Percentiles rank a stretch among this genome's conserved stretches.
phyloP scores from a whole-genome alignment of 2,113 vertebrate genomes.

The Pavo muticus region DNA sequence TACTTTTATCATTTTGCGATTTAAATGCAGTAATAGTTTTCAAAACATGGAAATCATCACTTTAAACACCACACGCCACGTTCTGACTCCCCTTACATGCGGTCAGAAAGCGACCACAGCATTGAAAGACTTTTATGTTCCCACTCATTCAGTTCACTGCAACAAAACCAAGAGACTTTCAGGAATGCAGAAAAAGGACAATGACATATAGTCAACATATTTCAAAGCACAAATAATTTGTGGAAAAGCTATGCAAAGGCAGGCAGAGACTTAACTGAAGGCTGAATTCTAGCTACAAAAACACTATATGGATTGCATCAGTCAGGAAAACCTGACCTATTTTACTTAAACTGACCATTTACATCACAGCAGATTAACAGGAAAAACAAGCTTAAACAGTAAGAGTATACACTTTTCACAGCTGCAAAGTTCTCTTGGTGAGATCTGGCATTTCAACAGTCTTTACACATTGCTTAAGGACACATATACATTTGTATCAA shows the following conservation, averaged over 20 bases:
- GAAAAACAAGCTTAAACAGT: conserved; percentile 28
- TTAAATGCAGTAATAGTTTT: neutral
- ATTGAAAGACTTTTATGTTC: neutral
- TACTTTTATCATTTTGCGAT: neutral
- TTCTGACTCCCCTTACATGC: neutral
- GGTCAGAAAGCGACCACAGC: neutral
- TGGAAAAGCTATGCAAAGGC: neutral
- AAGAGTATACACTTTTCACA: neutral
- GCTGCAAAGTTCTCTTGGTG: conserved; percentile 25
- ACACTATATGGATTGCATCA: neutral
- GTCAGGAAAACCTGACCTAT: neutral
- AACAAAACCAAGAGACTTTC: neutral
- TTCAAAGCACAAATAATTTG: neutral
- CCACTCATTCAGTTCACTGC: neutral
- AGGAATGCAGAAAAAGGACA: neutral
- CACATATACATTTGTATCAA: conserved; percentile 9
- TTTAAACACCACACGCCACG: neutral
- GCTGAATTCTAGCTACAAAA: neutral
- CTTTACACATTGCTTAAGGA: conserved; percentile 26
- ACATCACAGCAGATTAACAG: neutral
- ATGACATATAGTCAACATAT: neutral
- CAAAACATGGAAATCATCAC: neutral
- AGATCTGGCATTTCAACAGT: conserved; percentile 33
- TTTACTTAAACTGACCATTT: neutral
- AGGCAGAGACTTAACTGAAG: neutral